Percentiles rank a stretch among this genome's conserved stretches.
Conservation (phyloP, 2,888 invertebrate species). For the Drosophila glabriapex region DNA sequence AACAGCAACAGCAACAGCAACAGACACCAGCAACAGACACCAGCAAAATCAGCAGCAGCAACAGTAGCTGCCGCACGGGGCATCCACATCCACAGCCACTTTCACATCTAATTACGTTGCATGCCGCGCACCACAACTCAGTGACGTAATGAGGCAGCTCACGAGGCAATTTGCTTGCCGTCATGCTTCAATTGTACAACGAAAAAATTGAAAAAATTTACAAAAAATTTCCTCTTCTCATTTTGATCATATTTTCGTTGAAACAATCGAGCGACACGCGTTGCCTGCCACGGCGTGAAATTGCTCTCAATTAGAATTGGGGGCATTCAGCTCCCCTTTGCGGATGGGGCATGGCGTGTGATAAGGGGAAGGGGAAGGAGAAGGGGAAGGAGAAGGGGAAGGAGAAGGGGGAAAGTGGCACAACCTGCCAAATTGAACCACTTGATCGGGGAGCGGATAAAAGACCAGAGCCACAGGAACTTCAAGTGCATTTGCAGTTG, state of each 20-base stretch:
- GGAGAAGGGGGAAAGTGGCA: conserved; percentile 41
- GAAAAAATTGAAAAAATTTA: conserved; percentile 77
- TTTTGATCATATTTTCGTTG: conserved; percentile 73
- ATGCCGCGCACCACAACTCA: conserved; percentile 75
- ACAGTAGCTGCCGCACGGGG: conserved; percentile 13
- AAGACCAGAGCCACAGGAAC: conserved; percentile 5
- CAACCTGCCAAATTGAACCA: conserved; percentile 29
- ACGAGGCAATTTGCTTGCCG: conserved; percentile 73
- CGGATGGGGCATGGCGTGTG: neutral
- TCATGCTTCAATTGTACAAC: conserved; percentile 75
- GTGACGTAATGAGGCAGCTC: conserved; percentile 81
- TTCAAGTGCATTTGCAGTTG: conserved; percentile 37
- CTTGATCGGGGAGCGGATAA: conserved; percentile 2
- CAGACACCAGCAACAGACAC: conserved; percentile 6
- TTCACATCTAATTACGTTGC: conserved; percentile 68
- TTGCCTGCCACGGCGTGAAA: conserved; percentile 73
- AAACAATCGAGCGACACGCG: conserved; percentile 82
- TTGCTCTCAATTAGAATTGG: conserved; percentile 69
- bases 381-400: conserved; percentile 12
- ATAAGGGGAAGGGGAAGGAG: conserved; percentile 19
- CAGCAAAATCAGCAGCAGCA: conserved; percentile 1
- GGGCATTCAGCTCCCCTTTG: conserved; percentile 1
- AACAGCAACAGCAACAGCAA: neutral
- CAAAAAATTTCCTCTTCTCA: conserved; percentile 27
- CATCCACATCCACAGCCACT: conserved; percentile 44